Percentiles rank a stretch among this genome's conserved stretches.
Conservation (phyloP, 1,140 invertebrate genomes). For the Neodiprion pinetum region DNA sequence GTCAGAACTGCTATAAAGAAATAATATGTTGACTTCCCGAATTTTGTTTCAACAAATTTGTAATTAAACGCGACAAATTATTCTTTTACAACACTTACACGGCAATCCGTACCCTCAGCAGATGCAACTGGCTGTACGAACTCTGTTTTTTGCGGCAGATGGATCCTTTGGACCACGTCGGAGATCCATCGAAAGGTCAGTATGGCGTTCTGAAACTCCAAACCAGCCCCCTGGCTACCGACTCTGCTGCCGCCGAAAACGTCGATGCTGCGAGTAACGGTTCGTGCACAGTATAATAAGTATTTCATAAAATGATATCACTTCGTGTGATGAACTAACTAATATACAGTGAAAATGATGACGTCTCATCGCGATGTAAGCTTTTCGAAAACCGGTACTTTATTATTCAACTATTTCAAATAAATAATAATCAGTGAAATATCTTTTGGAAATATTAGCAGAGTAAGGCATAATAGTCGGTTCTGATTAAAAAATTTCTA, state of each 20-base stretch:
- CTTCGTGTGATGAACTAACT: slow-evolving; percentile 7
- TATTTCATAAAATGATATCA: slow-evolving; percentile 13
- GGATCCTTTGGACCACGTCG: slow-evolving; percentile 63
- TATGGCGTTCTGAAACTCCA: slow-evolving; percentile 70
- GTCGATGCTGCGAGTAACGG: slow-evolving; percentile 42
- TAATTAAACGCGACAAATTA: not conserved
- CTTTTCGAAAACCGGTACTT: not conserved
- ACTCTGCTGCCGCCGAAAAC: slow-evolving; percentile 47
- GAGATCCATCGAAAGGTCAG: slow-evolving; percentile 60
- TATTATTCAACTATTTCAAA: too few relatives aligned
- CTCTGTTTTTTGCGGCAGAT: slow-evolving; percentile 53
- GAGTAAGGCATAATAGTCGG: too few relatives aligned
- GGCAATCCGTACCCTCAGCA: slow-evolving; percentile 7
- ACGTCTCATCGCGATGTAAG: not conserved
- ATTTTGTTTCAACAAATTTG: too few relatives aligned
- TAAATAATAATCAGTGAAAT: too few relatives aligned
- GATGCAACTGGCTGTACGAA: not conserved
- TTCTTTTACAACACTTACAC: not conserved
- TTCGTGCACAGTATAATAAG: slow-evolving; percentile 21
- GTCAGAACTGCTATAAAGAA: too few relatives aligned
- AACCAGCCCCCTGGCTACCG: slow-evolving; percentile 57
- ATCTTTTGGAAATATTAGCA: too few relatives aligned
- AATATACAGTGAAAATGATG: not conserved
- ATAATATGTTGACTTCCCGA: too few relatives aligned
- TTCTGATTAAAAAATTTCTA: too few relatives aligned